Evolutionary conservation across 2,797 vertebrate genomes (phyloP).

Genomic region (Rachycentron canadum): DNA sequence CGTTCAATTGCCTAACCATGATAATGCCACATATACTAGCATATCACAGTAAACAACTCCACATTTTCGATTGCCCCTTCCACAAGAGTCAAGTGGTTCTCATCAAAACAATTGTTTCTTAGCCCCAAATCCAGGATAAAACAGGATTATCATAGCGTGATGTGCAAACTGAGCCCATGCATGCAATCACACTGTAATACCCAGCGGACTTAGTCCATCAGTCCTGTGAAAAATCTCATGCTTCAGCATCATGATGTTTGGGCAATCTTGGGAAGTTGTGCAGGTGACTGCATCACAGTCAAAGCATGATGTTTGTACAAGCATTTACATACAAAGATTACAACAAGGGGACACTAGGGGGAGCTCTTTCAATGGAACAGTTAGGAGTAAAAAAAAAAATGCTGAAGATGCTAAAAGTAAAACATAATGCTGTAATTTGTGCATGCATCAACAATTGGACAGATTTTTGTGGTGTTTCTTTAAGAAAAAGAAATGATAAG

Average conservation of each 20-base stretch:
- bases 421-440: neutral
- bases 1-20: neutral
- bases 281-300: neutral
- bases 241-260: neutral
- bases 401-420: neutral
- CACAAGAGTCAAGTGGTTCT: conserved; percentile 33
- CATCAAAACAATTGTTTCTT: conserved; percentile 37
- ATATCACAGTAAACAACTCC: neutral
- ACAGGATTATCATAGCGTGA: conserved; percentile 28
- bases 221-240: neutral
- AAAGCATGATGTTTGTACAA: neutral
- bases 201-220: neutral
- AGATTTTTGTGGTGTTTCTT: neutral
- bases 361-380: neutral
- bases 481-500: neutral
- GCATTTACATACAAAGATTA: neutral
- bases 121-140: conserved; percentile 42
- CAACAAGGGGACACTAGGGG: neutral
- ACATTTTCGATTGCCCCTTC: neutral
- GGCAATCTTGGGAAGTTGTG: neutral
- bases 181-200: conserved; percentile 19
- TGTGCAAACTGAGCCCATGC: conserved; percentile 22
- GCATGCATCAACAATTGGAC: neutral
- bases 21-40: neutral
- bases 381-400: neutral